Evolutionary conservation across 2,888 invertebrate genomes (phyloP).

Genomic region (Pachymerium ferrugineum): DNA sequence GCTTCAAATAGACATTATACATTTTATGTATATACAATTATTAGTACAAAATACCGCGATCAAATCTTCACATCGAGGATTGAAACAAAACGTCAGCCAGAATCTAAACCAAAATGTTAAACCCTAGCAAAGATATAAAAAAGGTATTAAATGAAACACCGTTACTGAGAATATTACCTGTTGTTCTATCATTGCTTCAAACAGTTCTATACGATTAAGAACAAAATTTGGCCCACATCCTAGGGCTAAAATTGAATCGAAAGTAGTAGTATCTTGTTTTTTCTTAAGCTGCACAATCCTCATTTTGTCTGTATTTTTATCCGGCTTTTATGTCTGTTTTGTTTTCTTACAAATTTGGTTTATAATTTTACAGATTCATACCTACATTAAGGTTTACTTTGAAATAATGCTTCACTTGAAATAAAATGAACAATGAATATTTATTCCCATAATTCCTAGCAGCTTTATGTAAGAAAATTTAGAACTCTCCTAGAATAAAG

Average conservation of each 20-base stretch:
- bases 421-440: no score
- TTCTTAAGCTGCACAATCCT: background rate
- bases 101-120: slow-evolving; percentile 3
- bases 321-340: no score
- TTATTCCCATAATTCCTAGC: no score
- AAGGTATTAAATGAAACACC: background rate
- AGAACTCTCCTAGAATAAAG: no score
- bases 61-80: background rate
- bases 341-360: no score
- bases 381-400: no score
- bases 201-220: slow-evolving; percentile 19
- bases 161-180: background rate
- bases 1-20: background rate
- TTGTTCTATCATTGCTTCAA: background rate
- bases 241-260: background rate
- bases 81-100: background rate
- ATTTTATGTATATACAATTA: background rate
- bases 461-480: no score
- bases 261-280: background rate
- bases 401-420: no score
- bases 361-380: no score
- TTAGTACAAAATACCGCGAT: background rate
- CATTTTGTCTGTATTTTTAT: no score
- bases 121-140: background rate
- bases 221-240: slow-evolving; percentile 17